Evolutionary conservation across 2,797 vertebrate genomes (phyloP), one percentile per base, ranked within the genome.

Genomic region (Coccyzus lansbergi): DNA sequence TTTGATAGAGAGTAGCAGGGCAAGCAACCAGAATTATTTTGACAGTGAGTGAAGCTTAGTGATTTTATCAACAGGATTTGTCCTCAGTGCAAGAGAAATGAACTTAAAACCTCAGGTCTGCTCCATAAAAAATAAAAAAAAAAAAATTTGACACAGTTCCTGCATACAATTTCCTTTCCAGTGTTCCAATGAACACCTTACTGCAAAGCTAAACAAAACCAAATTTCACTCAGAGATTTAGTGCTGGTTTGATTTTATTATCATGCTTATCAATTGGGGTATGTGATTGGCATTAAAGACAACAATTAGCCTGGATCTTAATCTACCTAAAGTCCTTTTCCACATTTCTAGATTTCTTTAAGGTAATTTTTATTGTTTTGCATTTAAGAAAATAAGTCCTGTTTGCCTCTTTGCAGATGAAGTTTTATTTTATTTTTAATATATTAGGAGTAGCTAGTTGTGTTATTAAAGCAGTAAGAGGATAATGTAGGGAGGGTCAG

Each of bases 121-220:
- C 56, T 22, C 58, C 31, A 6, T 6, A 21, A 28, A 67, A 67
- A 55, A 55, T 15, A 62, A 17, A 55, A 16, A 36, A 38, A 67
- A 55, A 55, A 15, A 62, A 17, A 55, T 12, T 19, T 40, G 67
- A 28, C 0, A 1, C 20, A 38, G 8, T 36, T 70, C 46, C n/a
- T 1, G 0, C 4, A 1, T 63, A 6, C 63, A 53, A 31, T 51
- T 29, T 42, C 40, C 31, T 55, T 65, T 31, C 40, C 1, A 2
- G 34, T 69, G 15, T 58, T 28, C 64, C 82, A 91, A 33, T 48
- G 60, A 94, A 77, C 53, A 59, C 49, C n/a, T 92, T 78, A 4
- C 38, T 60, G 52, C 19, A 17, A 29, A 89, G 59, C 63, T 84
- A 51, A 71, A 77, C 85, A 81, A 94, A 90, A 36, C 29, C 34